Conservation (phyloP, 2,888 invertebrate species). For the Drosophila mimetica region DNA sequence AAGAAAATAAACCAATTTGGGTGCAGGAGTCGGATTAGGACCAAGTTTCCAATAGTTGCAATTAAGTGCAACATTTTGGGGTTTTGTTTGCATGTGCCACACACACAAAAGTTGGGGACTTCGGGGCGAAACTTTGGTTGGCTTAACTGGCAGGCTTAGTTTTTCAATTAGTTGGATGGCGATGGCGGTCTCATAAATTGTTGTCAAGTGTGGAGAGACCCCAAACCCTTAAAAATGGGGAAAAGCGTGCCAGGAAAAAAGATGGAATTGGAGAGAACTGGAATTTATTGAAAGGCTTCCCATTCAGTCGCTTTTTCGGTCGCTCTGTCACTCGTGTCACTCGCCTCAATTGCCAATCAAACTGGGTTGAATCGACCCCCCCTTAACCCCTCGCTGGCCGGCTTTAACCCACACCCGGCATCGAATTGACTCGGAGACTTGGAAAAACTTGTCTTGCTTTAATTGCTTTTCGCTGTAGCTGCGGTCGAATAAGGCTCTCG, state of each 20-base stretch:
- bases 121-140: constrained; percentile 19
- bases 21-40: constrained; percentile 23
- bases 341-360: constrained; percentile 29
- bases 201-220: constrained; percentile 17
- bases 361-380: not conserved
- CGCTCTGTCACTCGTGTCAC: constrained; percentile 27
- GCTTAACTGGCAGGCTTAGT: constrained; percentile 50
- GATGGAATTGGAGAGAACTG: not conserved
- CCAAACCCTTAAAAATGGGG: not conserved
- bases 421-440: constrained; percentile 17
- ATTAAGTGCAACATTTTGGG: constrained; percentile 68
- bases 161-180: constrained; percentile 71
- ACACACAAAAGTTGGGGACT: too few relatives aligned
- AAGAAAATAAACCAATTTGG: constrained; percentile 69
- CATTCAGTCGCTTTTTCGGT: constrained; percentile 18
- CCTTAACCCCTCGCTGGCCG: not conserved
- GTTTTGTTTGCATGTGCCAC: constrained; percentile 49
- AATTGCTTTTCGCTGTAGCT: constrained; percentile 73
- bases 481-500: constrained; percentile 49
- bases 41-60: constrained; percentile 56
- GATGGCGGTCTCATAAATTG: constrained; percentile 42
- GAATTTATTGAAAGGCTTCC: constrained; percentile 14
- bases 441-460: constrained; percentile 53
- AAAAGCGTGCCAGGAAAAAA: not conserved
- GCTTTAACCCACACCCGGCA: not conserved